Conservation (phyloP, 2,888 invertebrate genomes). For the Ichneumon xanthorius region DNA sequence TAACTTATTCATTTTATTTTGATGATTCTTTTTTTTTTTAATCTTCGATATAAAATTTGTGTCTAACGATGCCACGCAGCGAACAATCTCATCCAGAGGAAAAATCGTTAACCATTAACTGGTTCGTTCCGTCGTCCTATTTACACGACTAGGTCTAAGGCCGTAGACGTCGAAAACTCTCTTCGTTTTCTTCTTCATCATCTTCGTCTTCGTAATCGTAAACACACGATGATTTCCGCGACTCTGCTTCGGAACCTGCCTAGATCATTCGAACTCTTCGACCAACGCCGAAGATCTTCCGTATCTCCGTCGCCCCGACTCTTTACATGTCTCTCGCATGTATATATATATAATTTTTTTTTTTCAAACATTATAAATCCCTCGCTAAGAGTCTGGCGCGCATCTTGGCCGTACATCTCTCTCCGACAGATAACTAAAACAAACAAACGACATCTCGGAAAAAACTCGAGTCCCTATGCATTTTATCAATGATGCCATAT, state of each 20-base stretch:
- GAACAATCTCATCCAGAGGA: conserved; percentile 80
- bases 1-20: conserved; percentile 69
- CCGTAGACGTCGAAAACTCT: conserved; percentile 78
- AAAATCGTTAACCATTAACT: conserved; percentile 64
- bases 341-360: not conserved
- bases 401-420: conserved; percentile 14
- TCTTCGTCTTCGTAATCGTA: conserved; percentile 32
- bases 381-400: conserved; percentile 8
- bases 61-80: conserved; percentile 84
- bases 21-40: conserved; percentile 80
- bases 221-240: conserved; percentile 30
- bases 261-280: conserved; percentile 21
- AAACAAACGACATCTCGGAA: conserved; percentile 27
- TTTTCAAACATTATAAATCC: conserved; percentile 14
- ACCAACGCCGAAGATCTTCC: conserved; percentile 20
- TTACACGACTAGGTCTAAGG: conserved; percentile 84
- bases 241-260: conserved; percentile 28
- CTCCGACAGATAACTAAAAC: conserved; percentile 22
- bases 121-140: conserved; percentile 75
- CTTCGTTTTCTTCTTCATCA: conserved; percentile 42
- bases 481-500: conserved; percentile 17
- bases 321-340: conserved; percentile 16
- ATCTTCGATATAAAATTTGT: conserved; percentile 85
- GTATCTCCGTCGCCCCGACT: conserved; percentile 15
- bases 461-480: conserved; percentile 26